Evolutionary conservation across 2,797 vertebrate species (phyloP).

Genomic region (Rhyacichthys aspro): DNA sequence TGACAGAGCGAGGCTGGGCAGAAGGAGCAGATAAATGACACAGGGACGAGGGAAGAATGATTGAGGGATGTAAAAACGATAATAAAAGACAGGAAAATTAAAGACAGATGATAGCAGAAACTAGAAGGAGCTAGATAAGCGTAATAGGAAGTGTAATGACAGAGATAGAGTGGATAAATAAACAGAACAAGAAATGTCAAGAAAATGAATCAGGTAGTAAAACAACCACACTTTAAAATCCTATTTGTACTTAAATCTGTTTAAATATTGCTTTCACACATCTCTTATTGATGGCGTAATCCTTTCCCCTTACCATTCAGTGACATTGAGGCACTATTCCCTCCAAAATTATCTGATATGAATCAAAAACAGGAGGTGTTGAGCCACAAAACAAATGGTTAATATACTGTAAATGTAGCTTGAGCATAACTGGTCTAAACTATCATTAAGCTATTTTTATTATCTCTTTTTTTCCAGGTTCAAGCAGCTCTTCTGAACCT

Average conservation of each 20-base stretch:
- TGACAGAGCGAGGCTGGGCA: conserved; percentile 41
- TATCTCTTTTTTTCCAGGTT: too few relatives aligned
- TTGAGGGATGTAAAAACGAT: conserved; percentile 25
- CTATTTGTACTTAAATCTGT: not conserved
- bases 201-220: not conserved
- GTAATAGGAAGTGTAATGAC: conserved; percentile 11
- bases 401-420: too few relatives aligned
- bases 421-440: too few relatives aligned
- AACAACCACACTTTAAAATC: not conserved
- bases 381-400: too few relatives aligned
- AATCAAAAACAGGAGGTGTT: too few relatives aligned
- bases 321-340: too few relatives aligned
- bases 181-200: conserved; percentile 8
- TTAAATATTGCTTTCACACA: too few relatives aligned
- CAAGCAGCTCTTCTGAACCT: conserved; percentile 39
- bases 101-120: conserved; percentile 16
- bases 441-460: too few relatives aligned
- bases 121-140: conserved; percentile 7
- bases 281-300: too few relatives aligned
- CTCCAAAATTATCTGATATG: too few relatives aligned
- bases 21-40: conserved; percentile 43
- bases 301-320: too few relatives aligned
- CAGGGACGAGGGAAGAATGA: conserved; percentile 29
- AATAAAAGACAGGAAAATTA: conserved; percentile 23
- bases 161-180: conserved; percentile 21